Percentiles rank a stretch among this genome's conserved stretches.
These are phyloP conservation scores for Poecilia latipinna DNA, from an alignment of 2,113 vertebrate genomes.

Conservation along the genomic window DNA sequence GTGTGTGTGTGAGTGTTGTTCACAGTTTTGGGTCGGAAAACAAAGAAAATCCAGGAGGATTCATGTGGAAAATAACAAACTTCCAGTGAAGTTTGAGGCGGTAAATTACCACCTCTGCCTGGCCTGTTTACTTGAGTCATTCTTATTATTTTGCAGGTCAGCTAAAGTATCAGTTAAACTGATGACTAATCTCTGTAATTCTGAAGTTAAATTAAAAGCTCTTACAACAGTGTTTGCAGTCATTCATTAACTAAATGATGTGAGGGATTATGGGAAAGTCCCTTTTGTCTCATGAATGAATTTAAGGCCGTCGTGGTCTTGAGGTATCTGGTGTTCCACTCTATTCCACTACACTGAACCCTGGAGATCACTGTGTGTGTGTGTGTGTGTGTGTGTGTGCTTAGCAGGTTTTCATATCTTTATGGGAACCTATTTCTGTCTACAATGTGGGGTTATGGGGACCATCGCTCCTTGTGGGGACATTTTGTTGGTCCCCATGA, in stretches of 20 bases:
- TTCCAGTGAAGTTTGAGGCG: not conserved
- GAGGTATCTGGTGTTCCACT: not conserved
- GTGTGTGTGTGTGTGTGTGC: too few relatives aligned
- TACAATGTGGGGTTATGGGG: too few relatives aligned
- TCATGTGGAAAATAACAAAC: conserved; percentile 7
- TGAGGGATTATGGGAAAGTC: not conserved
- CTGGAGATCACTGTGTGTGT: not conserved
- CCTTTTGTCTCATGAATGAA: not conserved
- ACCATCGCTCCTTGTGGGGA: too few relatives aligned
- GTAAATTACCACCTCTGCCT: not conserved
- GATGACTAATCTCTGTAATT: not conserved
- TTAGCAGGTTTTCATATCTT: too few relatives aligned
- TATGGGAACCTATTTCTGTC: too few relatives aligned
- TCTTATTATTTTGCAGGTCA: not conserved
- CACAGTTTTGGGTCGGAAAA: conserved; percentile 12
- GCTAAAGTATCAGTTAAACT: not conserved
- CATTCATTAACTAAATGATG: not conserved
- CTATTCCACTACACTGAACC: not conserved
- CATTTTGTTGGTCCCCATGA: too few relatives aligned
- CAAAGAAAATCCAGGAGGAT: not conserved
- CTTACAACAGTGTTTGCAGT: not conserved
- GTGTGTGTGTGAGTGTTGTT: not conserved
- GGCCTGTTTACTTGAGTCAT: not conserved
- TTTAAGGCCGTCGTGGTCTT: not conserved
- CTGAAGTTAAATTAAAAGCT: not conserved